phyloP scores from a whole-genome alignment of 2,888 invertebrate species.

The Gymnocheta viridis region DNA sequence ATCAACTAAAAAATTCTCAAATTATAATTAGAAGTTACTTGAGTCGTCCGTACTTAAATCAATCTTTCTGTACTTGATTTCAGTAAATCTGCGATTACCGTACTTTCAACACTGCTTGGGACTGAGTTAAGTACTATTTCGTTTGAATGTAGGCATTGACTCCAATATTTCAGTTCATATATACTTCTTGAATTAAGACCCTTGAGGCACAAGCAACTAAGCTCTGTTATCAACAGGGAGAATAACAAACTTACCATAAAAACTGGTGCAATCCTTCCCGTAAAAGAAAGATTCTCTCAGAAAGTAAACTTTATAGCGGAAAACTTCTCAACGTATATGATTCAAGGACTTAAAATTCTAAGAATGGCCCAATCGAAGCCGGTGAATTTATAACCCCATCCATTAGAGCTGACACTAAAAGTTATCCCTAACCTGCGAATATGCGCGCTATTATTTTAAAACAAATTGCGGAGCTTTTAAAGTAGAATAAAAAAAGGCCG shows the following conservation, averaged over 20 bases:
- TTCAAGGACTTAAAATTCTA: neutral
- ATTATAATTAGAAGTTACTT: too few relatives aligned
- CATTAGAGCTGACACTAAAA: slow-evolving; percentile 71
- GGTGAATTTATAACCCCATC: neutral
- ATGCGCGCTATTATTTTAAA: slow-evolving; percentile 75
- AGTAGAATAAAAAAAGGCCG: slow-evolving; percentile 74
- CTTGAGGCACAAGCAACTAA: neutral
- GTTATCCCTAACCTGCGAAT: slow-evolving; percentile 77
- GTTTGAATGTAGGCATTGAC: neutral
- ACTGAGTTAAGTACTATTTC: too few relatives aligned
- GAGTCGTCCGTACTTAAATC: too few relatives aligned
- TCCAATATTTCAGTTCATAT: neutral
- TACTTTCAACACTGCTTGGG: too few relatives aligned
- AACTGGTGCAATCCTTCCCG: neutral
- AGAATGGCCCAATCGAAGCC: neutral
- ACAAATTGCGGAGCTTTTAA: slow-evolving; percentile 75
- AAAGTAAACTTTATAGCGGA: neutral
- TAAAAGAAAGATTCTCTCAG: neutral
- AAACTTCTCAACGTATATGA: neutral
- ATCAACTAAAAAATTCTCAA: too few relatives aligned
- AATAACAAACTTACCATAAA: neutral
- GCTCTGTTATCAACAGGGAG: neutral
- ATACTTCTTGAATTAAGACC: neutral
- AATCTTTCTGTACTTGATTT: too few relatives aligned
- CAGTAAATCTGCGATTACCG: too few relatives aligned